A percentile compares a stretch with the other conserved stretches of the same genome.
phyloP scores from a whole-genome alignment of 1,140 invertebrate genomes.

The Leptinotarsa texana region DNA sequence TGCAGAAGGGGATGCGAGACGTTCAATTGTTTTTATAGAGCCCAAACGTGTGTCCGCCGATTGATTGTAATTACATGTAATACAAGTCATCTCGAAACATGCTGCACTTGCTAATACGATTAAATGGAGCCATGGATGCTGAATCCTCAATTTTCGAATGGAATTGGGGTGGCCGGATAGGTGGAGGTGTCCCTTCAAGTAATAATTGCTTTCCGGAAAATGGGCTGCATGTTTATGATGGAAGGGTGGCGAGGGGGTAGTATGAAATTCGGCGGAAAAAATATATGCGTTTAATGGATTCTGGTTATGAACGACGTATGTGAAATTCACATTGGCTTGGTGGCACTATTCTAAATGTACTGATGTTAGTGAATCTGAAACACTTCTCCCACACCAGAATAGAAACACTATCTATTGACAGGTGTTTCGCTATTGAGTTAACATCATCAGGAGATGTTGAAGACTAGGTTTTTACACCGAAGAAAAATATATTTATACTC shows the following conservation, averaged over 20 bases:
- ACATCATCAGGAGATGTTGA: too few species aligned
- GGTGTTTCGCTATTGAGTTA: too few species aligned
- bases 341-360: too few species aligned
- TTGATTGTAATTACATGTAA: slow-evolving; percentile 44
- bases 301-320: too few species aligned
- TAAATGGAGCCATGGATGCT: slow-evolving; percentile 25
- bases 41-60: slow-evolving; percentile 28
- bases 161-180: not conserved
- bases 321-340: too few species aligned
- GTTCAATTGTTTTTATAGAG: slow-evolving; percentile 42
- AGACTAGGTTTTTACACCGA: too few species aligned
- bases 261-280: too few species aligned
- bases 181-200: not conserved
- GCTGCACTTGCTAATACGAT: slow-evolving; percentile 38
- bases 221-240: not conserved
- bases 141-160: not conserved
- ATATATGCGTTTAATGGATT: too few species aligned
- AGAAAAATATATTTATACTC: too few species aligned
- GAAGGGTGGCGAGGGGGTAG: not conserved
- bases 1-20: slow-evolving; percentile 24
- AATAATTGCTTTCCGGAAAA: slow-evolving; percentile 1
- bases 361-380: too few species aligned
- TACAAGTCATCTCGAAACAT: slow-evolving; percentile 42
- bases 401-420: too few species aligned
- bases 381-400: too few species aligned